These are phyloP conservation scores for Prunella fulvescens DNA, from an alignment of 2,113 vertebrate genomes.

Conservation along the genomic window DNA sequence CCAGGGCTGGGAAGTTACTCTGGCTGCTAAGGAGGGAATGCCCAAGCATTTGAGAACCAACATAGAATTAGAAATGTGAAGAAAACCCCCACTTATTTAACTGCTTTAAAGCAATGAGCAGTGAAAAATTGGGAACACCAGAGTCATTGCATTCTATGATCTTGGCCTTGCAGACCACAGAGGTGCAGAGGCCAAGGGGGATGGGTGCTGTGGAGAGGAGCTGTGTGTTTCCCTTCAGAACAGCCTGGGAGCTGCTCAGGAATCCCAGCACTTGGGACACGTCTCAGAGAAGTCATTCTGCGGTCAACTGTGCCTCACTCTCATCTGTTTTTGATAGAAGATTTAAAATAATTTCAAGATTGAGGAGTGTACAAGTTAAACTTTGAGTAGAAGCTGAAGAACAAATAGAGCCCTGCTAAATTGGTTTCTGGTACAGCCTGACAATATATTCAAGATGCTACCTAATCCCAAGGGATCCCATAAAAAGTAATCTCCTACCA, in stretches of 20 bases:
- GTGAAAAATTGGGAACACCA: not conserved
- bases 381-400: not conserved
- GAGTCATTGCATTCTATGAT: not conserved
- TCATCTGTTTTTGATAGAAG: not conserved
- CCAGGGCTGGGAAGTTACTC: not conserved
- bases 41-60: not conserved
- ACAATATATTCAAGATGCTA: not conserved
- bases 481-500: not conserved
- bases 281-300: not conserved
- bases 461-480: not conserved
- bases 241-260: not conserved
- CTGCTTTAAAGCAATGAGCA: not conserved
- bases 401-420: not conserved
- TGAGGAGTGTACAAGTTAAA: not conserved
- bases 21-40: not conserved
- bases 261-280: not conserved
- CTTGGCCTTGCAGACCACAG: not conserved
- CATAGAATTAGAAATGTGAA: not conserved
- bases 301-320: not conserved
- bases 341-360: not conserved
- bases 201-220: rapidly evolving
- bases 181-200: not conserved
- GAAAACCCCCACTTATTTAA: not conserved
- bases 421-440: not conserved
- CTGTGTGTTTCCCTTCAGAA: not conserved